Evolutionary conservation across 2,888 invertebrate genomes (phyloP).

Genomic region (Didymodactylos carnosus): DNA sequence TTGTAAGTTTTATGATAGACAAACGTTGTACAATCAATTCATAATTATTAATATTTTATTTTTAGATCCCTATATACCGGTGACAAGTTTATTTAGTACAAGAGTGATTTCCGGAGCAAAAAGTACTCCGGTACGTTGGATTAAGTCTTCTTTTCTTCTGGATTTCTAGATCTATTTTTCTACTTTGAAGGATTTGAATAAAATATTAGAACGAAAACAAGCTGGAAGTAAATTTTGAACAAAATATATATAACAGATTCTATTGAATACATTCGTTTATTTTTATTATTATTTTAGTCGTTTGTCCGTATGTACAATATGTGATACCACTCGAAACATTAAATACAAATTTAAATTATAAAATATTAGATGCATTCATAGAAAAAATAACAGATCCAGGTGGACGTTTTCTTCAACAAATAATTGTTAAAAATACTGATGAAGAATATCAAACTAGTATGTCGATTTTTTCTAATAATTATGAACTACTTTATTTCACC

Average conservation of each 20-base stretch:
- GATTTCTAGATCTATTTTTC: no score
- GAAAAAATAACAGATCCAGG: not conserved
- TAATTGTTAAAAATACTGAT: no score
- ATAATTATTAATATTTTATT: not conserved
- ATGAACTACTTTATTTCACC: no score
- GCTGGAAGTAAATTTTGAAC: not conserved
- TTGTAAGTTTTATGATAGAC: not conserved
- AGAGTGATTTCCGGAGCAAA: not conserved
- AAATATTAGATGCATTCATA: conserved; percentile 8
- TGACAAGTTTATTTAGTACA: not conserved
- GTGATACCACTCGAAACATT: conserved; percentile 9
- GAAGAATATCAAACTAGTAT: no score
- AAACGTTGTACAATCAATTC: no score
- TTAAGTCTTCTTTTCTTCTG: no score
- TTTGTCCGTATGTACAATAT: not conserved
- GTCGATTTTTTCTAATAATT: no score
- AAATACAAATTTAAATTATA: conserved; percentile 12
- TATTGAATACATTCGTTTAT: not conserved
- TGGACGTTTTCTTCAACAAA: not conserved
- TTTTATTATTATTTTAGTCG: not conserved
- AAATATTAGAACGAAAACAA: not conserved
- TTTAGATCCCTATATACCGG: not conserved
- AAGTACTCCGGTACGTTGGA: not conserved
- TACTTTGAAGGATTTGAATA: not conserved
- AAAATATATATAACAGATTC: not conserved